phyloP scores from a whole-genome alignment of 2,797 vertebrate genomes.

The Onychomys torridus region DNA sequence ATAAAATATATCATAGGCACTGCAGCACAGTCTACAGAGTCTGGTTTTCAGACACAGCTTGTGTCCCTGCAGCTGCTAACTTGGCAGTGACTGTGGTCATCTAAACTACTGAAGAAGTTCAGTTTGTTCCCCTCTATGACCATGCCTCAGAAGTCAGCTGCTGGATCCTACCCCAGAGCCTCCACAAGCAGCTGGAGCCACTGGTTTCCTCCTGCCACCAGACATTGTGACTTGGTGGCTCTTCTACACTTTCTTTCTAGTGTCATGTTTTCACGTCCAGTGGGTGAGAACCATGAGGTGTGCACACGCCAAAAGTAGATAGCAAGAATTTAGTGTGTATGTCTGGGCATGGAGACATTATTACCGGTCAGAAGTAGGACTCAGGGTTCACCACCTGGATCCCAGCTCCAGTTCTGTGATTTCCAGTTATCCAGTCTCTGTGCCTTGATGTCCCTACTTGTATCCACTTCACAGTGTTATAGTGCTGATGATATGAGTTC shows the following conservation, averaged over 20 bases:
- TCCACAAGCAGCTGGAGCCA: neutral
- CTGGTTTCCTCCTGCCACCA: neutral
- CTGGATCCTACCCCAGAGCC: neutral
- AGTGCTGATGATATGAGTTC: neutral
- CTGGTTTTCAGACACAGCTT: constrained; percentile 17
- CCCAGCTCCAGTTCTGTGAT: neutral
- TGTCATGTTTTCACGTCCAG: neutral
- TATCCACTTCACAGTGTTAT: neutral
- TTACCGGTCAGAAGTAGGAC: neutral
- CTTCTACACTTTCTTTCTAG: neutral
- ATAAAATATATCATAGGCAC: neutral
- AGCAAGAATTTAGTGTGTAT: neutral
- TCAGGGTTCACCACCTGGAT: neutral
- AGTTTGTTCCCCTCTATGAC: neutral
- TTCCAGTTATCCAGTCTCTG: neutral
- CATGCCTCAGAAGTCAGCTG: neutral
- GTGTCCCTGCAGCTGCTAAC: neutral
- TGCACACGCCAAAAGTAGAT: neutral
- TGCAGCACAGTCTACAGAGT: neutral
- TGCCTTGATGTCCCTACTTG: neutral
- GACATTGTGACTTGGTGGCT: neutral
- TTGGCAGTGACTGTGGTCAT: neutral
- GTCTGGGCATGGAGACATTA: neutral
- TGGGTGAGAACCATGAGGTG: neutral
- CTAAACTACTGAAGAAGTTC: neutral